These are phyloP conservation scores for Crypturellus tataupa DNA, from an alignment of 2,797 vertebrate genomes.

Conservation along the genomic window DNA sequence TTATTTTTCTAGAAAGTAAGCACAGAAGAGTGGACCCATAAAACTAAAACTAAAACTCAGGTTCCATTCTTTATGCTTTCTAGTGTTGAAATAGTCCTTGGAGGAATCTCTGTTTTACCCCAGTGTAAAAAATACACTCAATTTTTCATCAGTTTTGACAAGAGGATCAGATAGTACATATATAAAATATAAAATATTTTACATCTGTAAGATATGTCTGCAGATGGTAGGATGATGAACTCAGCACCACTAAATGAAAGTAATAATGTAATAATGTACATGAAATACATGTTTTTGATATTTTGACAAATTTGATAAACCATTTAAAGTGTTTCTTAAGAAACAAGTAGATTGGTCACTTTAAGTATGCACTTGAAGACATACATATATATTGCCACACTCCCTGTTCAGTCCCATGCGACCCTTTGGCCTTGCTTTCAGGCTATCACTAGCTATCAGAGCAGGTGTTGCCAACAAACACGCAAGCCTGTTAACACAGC, in stretches of 20 bases:
- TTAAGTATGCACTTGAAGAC: not conserved
- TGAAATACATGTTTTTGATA: too few species aligned
- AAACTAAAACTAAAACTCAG: not conserved
- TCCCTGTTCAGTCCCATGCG: not conserved
- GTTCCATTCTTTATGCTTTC: not conserved
- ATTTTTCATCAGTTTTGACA: not conserved
- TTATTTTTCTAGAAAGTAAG: not conserved
- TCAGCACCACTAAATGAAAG: not conserved
- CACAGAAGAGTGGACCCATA: not conserved
- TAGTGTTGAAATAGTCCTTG: not conserved
- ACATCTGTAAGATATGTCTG: not conserved
- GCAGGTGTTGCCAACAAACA: not conserved
- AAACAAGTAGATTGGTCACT: not conserved
- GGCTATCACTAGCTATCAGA: not conserved
- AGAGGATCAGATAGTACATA: not conserved
- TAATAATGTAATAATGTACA: not conserved
- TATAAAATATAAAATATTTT: too few species aligned
- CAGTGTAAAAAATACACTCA: not conserved
- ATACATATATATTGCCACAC: not conserved
- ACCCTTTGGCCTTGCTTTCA: not conserved
- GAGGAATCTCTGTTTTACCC: not conserved
- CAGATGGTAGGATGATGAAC: not conserved
- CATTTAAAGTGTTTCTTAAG: not conserved
- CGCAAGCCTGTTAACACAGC: not conserved
- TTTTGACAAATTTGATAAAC: not conserved